phyloP scores from a whole-genome alignment of 2,113 vertebrate species.

The Cinclus mexicanus region DNA sequence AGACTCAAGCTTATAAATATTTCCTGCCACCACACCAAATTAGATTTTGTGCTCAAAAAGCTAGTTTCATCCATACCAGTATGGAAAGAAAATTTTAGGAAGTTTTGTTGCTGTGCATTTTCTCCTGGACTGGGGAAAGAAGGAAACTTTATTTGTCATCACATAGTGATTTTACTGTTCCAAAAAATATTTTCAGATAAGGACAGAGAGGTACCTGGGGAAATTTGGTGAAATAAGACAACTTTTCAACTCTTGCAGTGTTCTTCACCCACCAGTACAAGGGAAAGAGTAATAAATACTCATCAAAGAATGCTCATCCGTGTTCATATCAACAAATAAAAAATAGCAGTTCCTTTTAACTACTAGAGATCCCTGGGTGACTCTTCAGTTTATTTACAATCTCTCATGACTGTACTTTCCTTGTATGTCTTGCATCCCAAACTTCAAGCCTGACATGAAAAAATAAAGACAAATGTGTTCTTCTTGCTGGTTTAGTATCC shows the following conservation, averaged over 20 bases:
- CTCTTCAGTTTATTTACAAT: slow-evolving; percentile 7
- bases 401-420: background rate
- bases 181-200: background rate
- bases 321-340: slow-evolving; percentile 27
- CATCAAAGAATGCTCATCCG: slow-evolving; percentile 24
- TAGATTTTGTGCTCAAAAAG: background rate
- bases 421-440: background rate
- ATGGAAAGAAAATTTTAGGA: background rate
- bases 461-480: background rate
- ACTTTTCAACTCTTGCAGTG: background rate
- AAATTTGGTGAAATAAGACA: background rate
- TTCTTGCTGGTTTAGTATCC: background rate
- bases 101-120: background rate
- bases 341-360: slow-evolving; percentile 1
- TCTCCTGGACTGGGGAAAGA: background rate
- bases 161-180: background rate
- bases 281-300: slow-evolving; percentile 15
- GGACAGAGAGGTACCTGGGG: background rate
- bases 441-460: background rate
- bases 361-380: background rate
- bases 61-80: background rate
- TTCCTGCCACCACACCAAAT: background rate
- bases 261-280: background rate
- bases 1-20: background rate
- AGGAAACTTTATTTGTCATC: background rate